Percentiles rank a stretch among this genome's conserved stretches.
Evolutionary conservation across 2,888 invertebrate genomes (phyloP).

Genomic region (Eulithis testata): DNA sequence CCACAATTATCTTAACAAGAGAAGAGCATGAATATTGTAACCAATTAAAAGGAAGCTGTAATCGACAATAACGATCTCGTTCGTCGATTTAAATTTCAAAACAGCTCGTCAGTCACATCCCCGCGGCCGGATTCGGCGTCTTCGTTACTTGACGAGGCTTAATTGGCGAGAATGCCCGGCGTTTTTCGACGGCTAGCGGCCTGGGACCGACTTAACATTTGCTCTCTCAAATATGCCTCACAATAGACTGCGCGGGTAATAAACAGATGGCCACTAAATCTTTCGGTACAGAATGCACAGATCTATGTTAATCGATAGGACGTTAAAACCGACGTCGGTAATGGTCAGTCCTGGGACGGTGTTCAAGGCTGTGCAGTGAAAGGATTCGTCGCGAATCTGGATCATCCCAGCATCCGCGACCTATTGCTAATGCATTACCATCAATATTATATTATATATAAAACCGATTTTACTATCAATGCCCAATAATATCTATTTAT

Average conservation of each 20-base stretch:
- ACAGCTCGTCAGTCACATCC: slow-evolving; percentile 57
- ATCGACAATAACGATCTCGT: slow-evolving; percentile 61
- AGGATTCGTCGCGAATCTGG: slow-evolving; percentile 79
- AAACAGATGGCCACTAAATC: slow-evolving; percentile 67
- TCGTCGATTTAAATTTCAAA: slow-evolving; percentile 73
- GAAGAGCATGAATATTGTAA: slow-evolving; percentile 38
- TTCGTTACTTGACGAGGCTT: slow-evolving; percentile 50
- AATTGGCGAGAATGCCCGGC: slow-evolving; percentile 64
- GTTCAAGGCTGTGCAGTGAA: slow-evolving; percentile 80
- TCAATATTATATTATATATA: slow-evolving; percentile 8
- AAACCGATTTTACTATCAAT: neutral
- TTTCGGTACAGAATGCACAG: slow-evolving; percentile 69
- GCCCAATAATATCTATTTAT: too few relatives aligned
- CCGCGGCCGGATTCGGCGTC: slow-evolving; percentile 50
- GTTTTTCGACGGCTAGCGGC: slow-evolving; percentile 54
- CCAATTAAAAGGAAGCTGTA: slow-evolving; percentile 61
- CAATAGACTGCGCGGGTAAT: slow-evolving; percentile 57
- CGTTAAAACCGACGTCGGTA: slow-evolving; percentile 74
- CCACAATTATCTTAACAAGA: neutral
- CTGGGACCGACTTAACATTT: slow-evolving; percentile 60
- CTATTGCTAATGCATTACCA: slow-evolving; percentile 30
- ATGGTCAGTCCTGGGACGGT: slow-evolving; percentile 71
- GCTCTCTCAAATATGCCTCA: slow-evolving; percentile 54
- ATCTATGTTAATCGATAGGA: slow-evolving; percentile 80
- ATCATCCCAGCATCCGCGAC: slow-evolving; percentile 68